Evolutionary conservation across 2,888 invertebrate genomes (phyloP).

Genomic region (Phalangium opilio): DNA sequence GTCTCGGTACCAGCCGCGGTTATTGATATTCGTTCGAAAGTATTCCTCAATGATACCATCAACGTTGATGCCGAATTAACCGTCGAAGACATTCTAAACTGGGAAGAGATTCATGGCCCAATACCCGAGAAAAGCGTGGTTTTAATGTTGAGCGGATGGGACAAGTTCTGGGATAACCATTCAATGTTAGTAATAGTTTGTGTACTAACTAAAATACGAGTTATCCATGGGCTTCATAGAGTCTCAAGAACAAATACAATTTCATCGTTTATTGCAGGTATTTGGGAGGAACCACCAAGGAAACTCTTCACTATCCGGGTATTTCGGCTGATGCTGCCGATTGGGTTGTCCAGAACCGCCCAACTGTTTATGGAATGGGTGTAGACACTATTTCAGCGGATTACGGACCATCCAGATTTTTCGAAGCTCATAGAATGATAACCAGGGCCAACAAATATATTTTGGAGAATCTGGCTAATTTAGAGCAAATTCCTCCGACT

Average conservation of each 20-base stretch:
- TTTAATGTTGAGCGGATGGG: conserved; percentile 34
- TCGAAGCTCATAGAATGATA: conserved; percentile 39
- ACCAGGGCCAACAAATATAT: conserved; percentile 34
- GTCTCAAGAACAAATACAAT: neutral
- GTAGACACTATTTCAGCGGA: conserved; percentile 49
- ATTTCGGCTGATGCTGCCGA: conserved; percentile 42
- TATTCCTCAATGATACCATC: neutral
- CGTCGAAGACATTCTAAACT: conserved; percentile 20
- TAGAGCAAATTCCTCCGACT: conserved; percentile 23
- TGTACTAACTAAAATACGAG: too few relatives aligned
- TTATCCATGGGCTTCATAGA: conserved; percentile 20
- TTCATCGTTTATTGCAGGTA: neutral
- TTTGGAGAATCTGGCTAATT: conserved; percentile 45
- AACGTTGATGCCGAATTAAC: conserved; percentile 13
- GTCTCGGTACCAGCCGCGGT: conserved; percentile 27
- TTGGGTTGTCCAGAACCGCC: conserved; percentile 41
- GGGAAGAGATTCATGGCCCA: conserved; percentile 32
- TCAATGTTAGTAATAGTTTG: too few relatives aligned
- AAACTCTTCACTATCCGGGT: conserved; percentile 26
- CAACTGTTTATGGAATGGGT: conserved; percentile 44
- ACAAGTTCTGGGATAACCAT: conserved; percentile 23
- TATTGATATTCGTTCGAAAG: conserved; percentile 11
- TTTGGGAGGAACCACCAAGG: neutral
- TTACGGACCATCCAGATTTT: conserved; percentile 36
- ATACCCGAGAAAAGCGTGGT: conserved; percentile 34